Conservation (phyloP, 2,113 vertebrate species). For the Naja naja region DNA sequence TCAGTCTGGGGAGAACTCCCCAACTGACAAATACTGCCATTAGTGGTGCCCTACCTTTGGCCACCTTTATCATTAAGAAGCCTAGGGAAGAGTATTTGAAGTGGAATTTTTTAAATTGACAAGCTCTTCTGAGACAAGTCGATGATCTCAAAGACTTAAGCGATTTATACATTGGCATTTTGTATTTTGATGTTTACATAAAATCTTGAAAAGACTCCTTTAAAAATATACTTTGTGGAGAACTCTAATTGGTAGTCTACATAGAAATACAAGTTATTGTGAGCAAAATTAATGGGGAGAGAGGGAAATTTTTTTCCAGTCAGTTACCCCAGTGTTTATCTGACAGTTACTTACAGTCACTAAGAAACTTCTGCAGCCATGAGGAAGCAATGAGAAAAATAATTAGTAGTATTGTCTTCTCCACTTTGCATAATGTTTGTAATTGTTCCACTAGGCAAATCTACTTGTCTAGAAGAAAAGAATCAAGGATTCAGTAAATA, state of each 20-base stretch:
- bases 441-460: constrained; percentile 2
- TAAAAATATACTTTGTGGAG: neutral
- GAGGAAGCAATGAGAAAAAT: neutral
- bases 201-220: neutral
- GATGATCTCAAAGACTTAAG: neutral
- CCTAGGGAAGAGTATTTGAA: neutral
- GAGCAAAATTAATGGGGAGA: neutral
- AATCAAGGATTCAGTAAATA: constrained; percentile 5
- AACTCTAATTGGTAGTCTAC: neutral
- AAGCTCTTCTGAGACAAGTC: neutral
- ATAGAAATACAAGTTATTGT: neutral
- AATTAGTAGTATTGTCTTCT: neutral
- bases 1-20: neutral
- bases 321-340: neutral
- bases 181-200: neutral
- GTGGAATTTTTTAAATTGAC: neutral
- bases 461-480: neutral
- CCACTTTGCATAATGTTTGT: neutral
- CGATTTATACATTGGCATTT: neutral
- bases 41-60: neutral
- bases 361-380: constrained; percentile 1
- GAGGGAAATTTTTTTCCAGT: neutral
- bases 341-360: neutral
- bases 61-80: neutral
- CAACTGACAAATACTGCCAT: too few relatives aligned